Percentiles rank a stretch among this genome's conserved stretches.
These are phyloP conservation scores for Metaphire vulgaris DNA, from an alignment of 1,140 invertebrate genomes.

Conservation along the genomic window DNA sequence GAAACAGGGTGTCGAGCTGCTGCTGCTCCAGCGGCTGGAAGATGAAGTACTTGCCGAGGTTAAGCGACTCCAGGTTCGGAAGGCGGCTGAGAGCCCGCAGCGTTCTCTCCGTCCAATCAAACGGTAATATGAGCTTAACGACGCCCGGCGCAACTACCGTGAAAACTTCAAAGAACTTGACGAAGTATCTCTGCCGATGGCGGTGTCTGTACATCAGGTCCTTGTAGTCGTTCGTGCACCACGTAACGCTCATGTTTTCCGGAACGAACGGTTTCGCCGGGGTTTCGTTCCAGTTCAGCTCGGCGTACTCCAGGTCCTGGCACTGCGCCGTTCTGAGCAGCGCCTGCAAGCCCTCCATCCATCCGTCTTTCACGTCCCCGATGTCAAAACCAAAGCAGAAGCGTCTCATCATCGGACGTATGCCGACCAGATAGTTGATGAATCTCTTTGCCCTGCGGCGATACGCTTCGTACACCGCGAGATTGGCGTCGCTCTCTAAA, in stretches of 20 bases:
- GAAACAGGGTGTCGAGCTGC: slow-evolving; percentile 36
- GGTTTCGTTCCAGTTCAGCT: slow-evolving; percentile 48
- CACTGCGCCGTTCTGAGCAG: slow-evolving; percentile 34
- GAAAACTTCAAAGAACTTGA: slow-evolving; percentile 43
- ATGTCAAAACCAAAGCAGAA: slow-evolving; percentile 48
- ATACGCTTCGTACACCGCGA: slow-evolving; percentile 40
- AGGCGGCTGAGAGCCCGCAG: slow-evolving; percentile 39
- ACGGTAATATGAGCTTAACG: slow-evolving; percentile 43
- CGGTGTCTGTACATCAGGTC: slow-evolving; percentile 38
- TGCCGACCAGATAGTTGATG: slow-evolving; percentile 33
- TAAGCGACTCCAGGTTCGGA: slow-evolving; percentile 38
- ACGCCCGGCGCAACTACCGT: slow-evolving; percentile 37
- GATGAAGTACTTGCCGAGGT: slow-evolving; percentile 47
- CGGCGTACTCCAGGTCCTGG: slow-evolving; percentile 35
- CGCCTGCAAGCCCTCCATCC: slow-evolving; percentile 35
- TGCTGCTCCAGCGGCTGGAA: slow-evolving; percentile 39
- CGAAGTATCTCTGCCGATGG: slow-evolving; percentile 40
- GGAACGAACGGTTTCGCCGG: slow-evolving; percentile 42
- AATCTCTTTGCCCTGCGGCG: slow-evolving; percentile 37
- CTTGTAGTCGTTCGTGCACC: slow-evolving; percentile 31
- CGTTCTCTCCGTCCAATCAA: slow-evolving; percentile 45
- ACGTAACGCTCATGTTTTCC: slow-evolving; percentile 30
- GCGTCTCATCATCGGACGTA: slow-evolving; percentile 37
- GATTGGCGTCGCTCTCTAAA: slow-evolving; percentile 31
- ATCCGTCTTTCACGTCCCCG: slow-evolving; percentile 39